These are phyloP conservation scores for Lithophane semibrunnea DNA, from an alignment of 2,888 invertebrate genomes.

Conservation along the genomic window DNA sequence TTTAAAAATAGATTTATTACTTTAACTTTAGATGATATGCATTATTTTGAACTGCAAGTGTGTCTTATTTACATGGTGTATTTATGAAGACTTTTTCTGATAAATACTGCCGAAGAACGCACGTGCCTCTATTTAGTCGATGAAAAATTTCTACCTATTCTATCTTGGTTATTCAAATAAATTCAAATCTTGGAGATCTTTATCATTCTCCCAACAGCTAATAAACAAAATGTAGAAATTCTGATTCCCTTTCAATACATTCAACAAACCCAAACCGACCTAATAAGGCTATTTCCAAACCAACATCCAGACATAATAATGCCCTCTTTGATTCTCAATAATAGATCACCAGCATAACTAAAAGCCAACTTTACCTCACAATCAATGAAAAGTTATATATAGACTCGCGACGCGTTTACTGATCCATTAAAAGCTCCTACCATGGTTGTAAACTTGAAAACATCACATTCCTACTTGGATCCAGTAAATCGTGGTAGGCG, in stretches of 20 bases:
- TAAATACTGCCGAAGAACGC: neutral
- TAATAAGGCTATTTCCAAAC: constrained; percentile 40
- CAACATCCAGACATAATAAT: constrained; percentile 33
- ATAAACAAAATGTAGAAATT: neutral
- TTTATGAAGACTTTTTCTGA: neutral
- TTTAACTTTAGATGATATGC: neutral
- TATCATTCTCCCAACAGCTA: neutral
- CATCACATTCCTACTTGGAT: constrained; percentile 70
- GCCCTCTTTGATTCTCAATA: constrained; percentile 41
- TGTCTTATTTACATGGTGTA: neutral
- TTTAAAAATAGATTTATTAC: neutral
- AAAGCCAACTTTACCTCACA: constrained; percentile 52
- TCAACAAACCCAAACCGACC: neutral
- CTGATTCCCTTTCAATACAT: constrained; percentile 5
- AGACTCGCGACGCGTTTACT: constrained; percentile 65
- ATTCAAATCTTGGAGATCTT: neutral
- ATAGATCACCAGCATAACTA: constrained; percentile 43
- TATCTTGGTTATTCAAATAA: neutral
- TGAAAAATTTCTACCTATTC: neutral
- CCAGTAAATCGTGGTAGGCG: constrained; percentile 75
- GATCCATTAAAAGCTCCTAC: constrained; percentile 71
- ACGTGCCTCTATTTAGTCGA: neutral
- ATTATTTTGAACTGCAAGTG: neutral
- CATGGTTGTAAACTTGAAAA: constrained; percentile 71
- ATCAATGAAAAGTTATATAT: constrained; percentile 71